Conservation (phyloP, 1,140 invertebrate species). For the Parasteatoda tepidariorum region DNA sequence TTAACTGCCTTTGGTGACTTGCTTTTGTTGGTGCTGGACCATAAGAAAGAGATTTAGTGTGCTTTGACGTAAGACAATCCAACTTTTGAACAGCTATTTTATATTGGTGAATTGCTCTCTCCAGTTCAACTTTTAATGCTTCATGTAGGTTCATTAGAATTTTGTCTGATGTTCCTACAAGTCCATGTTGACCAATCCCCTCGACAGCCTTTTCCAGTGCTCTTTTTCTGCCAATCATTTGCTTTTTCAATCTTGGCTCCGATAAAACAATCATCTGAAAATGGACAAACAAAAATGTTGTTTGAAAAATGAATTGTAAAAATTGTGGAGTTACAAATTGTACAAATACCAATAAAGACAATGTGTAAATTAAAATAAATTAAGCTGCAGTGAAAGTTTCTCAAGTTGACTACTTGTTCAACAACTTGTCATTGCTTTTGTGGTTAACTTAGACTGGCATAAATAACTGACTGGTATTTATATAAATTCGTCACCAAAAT, state of each 20-base stretch:
- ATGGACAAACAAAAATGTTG: no score
- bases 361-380: no score
- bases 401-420: no score
- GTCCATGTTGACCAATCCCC: conserved; percentile 85
- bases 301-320: no score
- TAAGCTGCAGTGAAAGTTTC: no score
- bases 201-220: conserved; percentile 86
- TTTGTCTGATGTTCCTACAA: conserved; percentile 76
- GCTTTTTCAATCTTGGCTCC: conserved; percentile 73
- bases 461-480: no score
- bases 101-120: conserved; percentile 84
- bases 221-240: conserved; percentile 75
- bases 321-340: no score
- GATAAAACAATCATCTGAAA: conserved; percentile 71
- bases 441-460: no score
- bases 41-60: conserved; percentile 69
- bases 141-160: conserved; percentile 73
- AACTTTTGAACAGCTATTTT: conserved; percentile 88
- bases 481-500: no score
- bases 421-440: no score
- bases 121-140: conserved; percentile 78
- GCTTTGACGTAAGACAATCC: conserved; percentile 76
- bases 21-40: conserved; percentile 86
- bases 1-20: conserved; percentile 88
- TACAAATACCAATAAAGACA: no score